Evolutionary conservation across 2,888 invertebrate species (phyloP).

Genomic region (Andrena marginata): DNA sequence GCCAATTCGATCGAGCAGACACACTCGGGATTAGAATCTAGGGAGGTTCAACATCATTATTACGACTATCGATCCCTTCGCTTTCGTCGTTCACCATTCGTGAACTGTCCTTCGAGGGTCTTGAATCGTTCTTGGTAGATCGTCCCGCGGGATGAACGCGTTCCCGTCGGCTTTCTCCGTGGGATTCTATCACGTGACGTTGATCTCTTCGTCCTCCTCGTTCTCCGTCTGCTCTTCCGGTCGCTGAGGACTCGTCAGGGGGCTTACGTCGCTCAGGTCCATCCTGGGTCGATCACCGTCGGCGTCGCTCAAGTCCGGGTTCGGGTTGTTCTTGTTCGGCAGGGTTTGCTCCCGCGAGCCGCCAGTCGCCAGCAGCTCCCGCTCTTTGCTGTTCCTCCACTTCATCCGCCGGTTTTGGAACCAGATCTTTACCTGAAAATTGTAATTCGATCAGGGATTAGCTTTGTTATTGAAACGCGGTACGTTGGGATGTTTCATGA

Average conservation of each 20-base stretch:
- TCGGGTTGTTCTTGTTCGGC: constrained; percentile 98
- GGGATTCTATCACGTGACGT: constrained; percentile 91
- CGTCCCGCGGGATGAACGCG: constrained; percentile 16
- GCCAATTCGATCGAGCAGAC: constrained; percentile 10
- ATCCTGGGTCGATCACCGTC: constrained; percentile 92
- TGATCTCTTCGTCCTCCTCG: constrained; percentile 92
- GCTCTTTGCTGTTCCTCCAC: constrained; percentile 99
- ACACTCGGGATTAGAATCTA: constrained; percentile 18
- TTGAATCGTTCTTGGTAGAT: background rate
- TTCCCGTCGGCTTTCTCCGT: constrained; percentile 17
- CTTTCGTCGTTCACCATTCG: constrained; percentile 4
- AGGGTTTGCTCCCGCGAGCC: constrained; percentile 97
- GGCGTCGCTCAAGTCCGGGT: constrained; percentile 96
- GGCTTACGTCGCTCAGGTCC: constrained; percentile 86
- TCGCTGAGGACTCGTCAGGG: constrained; percentile 81
- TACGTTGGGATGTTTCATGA: background rate
- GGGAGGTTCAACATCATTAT: constrained; percentile 13
- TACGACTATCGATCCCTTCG: background rate
- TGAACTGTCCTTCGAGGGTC: constrained; percentile 4
- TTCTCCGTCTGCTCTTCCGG: constrained; percentile 85
- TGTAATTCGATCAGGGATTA: background rate
- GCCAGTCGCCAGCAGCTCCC: constrained; percentile 96
- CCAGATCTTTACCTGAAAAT: constrained; percentile 92
- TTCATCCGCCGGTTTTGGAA: constrained; percentile 99
- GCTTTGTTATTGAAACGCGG: background rate